Evolutionary conservation across 2,113 vertebrate genomes (phyloP).

Genomic region (Dicerorhinus sumatrensis): DNA sequence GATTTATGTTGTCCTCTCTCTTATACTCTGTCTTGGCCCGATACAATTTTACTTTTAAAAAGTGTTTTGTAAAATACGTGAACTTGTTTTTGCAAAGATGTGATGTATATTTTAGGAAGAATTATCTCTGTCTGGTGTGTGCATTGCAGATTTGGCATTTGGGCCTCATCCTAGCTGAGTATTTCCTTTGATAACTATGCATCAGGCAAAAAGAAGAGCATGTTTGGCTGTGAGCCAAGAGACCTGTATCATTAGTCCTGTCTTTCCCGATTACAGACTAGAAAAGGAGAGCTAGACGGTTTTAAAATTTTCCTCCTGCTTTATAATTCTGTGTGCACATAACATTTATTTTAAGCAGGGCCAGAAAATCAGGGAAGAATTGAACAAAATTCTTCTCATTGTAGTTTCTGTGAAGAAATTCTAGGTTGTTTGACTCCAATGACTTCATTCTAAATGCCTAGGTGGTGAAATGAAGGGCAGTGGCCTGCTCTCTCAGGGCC

Average conservation of each 20-base stretch:
- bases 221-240: constrained; percentile 44
- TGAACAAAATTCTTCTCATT: neutral
- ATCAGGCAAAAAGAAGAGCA: neutral
- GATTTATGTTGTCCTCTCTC: constrained; percentile 44
- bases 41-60: constrained; percentile 25
- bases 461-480: neutral
- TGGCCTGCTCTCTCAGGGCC: neutral
- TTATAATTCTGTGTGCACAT: neutral
- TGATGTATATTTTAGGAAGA: constrained; percentile 21
- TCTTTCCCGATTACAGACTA: neutral
- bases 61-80: constrained; percentile 16
- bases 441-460: neutral
- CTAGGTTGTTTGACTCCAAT: neutral
- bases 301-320: constrained; percentile 1
- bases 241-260: neutral
- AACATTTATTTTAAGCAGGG: neutral
- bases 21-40: constrained; percentile 10
- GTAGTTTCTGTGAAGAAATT: neutral
- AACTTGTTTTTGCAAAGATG: neutral
- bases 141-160: neutral
- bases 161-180: neutral
- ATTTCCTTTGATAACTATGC: constrained; percentile 29
- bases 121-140: neutral
- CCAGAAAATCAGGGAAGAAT: neutral
- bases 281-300: neutral